A percentile compares a stretch with the other conserved stretches of the same genome.
These are phyloP conservation scores for Acleris sparsana DNA, from an alignment of 2,888 invertebrate genomes.

Conservation along the genomic window DNA sequence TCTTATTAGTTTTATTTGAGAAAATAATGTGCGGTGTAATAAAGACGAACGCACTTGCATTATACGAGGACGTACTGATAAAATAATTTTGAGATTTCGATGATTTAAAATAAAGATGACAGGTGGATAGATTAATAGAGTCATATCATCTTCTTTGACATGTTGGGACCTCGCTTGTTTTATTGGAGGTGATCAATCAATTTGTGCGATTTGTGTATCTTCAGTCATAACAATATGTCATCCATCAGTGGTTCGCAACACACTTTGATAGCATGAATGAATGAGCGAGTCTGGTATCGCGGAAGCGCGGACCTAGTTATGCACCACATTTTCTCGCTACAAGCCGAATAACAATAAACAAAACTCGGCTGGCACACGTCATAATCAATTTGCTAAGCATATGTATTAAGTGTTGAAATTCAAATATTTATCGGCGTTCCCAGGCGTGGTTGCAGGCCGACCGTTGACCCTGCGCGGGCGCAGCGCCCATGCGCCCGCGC, in stretches of 20 bases:
- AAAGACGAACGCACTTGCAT: constrained; percentile 4
- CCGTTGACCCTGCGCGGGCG: constrained; percentile 77
- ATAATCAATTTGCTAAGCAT: constrained; percentile 80
- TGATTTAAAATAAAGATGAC: constrained; percentile 19
- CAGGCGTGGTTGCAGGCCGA: constrained; percentile 73
- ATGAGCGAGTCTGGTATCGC: constrained; percentile 7
- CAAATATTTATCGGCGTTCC: constrained; percentile 82
- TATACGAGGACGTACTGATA: background rate
- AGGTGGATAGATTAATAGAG: constrained; percentile 9
- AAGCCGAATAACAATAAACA: constrained; percentile 49
- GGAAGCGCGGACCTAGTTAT: background rate
- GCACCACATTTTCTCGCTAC: background rate
- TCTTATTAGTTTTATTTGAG: constrained; percentile 40
- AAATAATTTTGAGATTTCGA: background rate
- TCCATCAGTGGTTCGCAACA: constrained; percentile 6
- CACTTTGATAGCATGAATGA: constrained; percentile 23
- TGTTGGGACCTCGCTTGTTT: background rate
- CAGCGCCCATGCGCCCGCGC: constrained; percentile 42
- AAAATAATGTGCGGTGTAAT: constrained; percentile 10
- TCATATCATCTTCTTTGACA: background rate
- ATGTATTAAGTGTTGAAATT: constrained; percentile 82
- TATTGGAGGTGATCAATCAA: constrained; percentile 18
- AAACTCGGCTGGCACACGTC: constrained; percentile 57
- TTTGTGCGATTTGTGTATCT: constrained; percentile 23
- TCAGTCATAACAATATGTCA: constrained; percentile 13